Evolutionary conservation across 2,113 vertebrate species (phyloP), one percentile per base, ranked within the genome.

Genomic region (Terrapene triunguis): DNA sequence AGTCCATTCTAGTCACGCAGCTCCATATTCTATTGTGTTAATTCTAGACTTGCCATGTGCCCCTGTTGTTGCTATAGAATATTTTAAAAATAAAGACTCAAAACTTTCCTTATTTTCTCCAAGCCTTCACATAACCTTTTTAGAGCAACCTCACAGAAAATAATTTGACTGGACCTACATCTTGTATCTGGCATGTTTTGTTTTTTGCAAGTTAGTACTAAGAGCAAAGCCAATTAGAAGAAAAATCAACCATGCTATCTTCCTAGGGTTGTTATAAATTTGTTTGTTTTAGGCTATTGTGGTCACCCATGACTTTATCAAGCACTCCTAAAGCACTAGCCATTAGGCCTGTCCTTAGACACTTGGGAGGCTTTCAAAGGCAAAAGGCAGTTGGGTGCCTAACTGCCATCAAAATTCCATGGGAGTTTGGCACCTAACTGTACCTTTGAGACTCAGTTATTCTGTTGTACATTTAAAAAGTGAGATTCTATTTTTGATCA

Each of bases 11-110:
- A 94, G 95, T 97, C 95, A 97, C 92, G 87, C 95, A 79, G 55
- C 90, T 97, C 96, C 92, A 94, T 97, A 95, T 96, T 72, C 92
- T 96, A 84, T 78, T 88, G 10, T 96, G 93, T 94, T 97, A 96
- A 97, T 96, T 95, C 95, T 96, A 93, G 90, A 59, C 92, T 93
- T 35, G 88, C 93, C 96, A 96, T 95, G 91, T 96, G 89, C 93
- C 82, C 53, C 0, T 94, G 92, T 97, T 96, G 93, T 95, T 98
- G 95, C 93, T 96, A 57, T 57, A 35, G 82, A 94, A 88, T 96
- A 94, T 92, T 96, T 96, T 93, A 97, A 53, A 53, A 92, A 97
- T 88, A 97, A 97, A 97, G 95, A 92, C 87, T 14, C 5, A 97
- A 38, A 69, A 96, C 94, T 94, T 96, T 54, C 90, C 89, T 97